Evolutionary conservation across 53 echinoderm and acorn worm species (phyloP), one percentile per base, ranked within the genome.

Genomic region (Holothuria scabra): DNA sequence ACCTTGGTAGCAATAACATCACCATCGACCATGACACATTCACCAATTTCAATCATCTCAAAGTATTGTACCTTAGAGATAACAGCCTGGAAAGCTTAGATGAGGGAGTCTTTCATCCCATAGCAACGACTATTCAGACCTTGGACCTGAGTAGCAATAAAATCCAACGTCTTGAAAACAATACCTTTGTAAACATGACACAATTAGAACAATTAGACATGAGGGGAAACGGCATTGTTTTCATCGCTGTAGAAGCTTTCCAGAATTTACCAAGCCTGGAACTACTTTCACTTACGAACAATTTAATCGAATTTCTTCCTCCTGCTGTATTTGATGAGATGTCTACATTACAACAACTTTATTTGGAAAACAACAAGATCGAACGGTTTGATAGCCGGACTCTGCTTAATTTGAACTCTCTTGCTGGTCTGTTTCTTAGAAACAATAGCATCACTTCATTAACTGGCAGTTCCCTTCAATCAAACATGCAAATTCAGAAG

Each of bases 401-500:
- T 9, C 56, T 78, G 11, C 28, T 12, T 4, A 56, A 57, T 29
- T 56, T 78, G 5, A 16, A 57, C 32, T 28, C 28, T 11, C 33
- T 78, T 3, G 12, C 29, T 13, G 31, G 29, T 9, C 19, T 78
- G 28, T 13, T 16, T 7, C 78, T 78, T 18, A 28, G 32, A 33
- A 56, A 78, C 19, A 78, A 78, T 26, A 30, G 11, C 14, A 78
- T 78, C 78, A 46, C 57, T 9, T 26, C 78, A 33, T 13, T 78
- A 0, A 57, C 9, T 20, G 78, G 78, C 1, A 21, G 8, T 1
- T 1, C n/a, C 19, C 44, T 44, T 44, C 11, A 16, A 16, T 13
- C 41, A 13, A 21, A 5, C 13, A 4, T 52, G 12, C 25, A 24
- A 5, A 31, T 28, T 0, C 26, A 30, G 25, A 56, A 1, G 2